These are phyloP conservation scores for Oscheius sp. DNA, from an alignment of 1,140 invertebrate species.

Conservation along the genomic window DNA sequence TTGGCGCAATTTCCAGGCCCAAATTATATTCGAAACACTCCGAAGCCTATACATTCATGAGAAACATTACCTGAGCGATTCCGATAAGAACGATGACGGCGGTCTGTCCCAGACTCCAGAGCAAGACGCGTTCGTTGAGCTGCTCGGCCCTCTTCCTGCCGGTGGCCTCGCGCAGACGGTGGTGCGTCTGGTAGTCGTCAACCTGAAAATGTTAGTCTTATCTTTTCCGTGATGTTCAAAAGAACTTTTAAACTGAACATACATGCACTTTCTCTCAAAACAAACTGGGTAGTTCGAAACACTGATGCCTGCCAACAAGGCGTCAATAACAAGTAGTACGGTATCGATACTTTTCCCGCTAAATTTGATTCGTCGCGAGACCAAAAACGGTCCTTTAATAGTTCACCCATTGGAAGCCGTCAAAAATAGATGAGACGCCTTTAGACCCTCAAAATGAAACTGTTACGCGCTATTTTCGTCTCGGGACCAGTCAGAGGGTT, in stretches of 20 bases:
- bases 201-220: slow-evolving; percentile 61
- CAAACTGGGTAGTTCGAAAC: too few species aligned
- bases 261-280: not conserved
- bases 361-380: too few species aligned
- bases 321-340: too few species aligned
- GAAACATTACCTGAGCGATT: slow-evolving; percentile 74
- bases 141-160: slow-evolving; percentile 90
- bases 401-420: too few species aligned
- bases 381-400: too few species aligned
- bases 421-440: too few species aligned
- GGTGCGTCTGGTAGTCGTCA: slow-evolving; percentile 91
- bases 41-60: not conserved
- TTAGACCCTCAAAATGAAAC: too few species aligned
- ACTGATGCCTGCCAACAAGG: slow-evolving; percentile 71
- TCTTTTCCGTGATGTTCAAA: not conserved
- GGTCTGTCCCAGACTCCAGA: slow-evolving; percentile 87
- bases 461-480: too few species aligned
- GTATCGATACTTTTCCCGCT: too few species aligned
- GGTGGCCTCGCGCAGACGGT: slow-evolving; percentile 86
- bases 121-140: slow-evolving; percentile 84
- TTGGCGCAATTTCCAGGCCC: not conserved
- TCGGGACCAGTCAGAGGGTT: too few species aligned
- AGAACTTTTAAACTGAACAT: not conserved
- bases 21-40: not conserved
- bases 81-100: slow-evolving; percentile 78